A percentile compares a stretch with the other conserved stretches of the same genome.
phyloP scores from a whole-genome alignment of 2,113 vertebrate genomes.

The Brevimyrus niger region DNA sequence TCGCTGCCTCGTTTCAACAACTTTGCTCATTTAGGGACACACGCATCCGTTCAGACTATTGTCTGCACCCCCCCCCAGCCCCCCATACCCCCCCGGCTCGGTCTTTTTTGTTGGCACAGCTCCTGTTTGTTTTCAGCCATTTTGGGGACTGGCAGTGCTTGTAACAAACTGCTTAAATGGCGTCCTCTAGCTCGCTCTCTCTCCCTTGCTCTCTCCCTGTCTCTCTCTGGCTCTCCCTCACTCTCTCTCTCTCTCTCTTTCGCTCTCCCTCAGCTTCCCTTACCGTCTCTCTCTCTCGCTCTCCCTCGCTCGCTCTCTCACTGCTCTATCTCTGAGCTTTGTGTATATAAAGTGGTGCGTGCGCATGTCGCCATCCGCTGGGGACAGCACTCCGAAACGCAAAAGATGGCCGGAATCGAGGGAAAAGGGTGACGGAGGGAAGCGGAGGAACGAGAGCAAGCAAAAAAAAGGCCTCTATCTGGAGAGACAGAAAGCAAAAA shows the following conservation, averaged over 20 bases:
- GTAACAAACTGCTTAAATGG: slow-evolving; percentile 78
- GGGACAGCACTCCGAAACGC: slow-evolving; percentile 60
- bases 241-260: slow-evolving; percentile 35
- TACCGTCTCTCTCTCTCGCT: slow-evolving; percentile 55
- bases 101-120: slow-evolving; percentile 65
- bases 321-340: slow-evolving; percentile 60
- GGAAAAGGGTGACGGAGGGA: slow-evolving; percentile 24
- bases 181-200: slow-evolving; percentile 65
- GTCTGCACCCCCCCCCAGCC: slow-evolving; percentile 40
- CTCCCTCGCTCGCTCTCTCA: slow-evolving; percentile 25
- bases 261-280: slow-evolving; percentile 32
- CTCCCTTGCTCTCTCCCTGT: slow-evolving; percentile 44
- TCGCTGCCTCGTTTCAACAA: slow-evolving; percentile 30
- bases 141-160: slow-evolving; percentile 73
- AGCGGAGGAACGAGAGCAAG: slow-evolving; percentile 12
- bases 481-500: slow-evolving; percentile 50
- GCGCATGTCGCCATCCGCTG: slow-evolving; percentile 32
- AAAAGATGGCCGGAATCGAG: slow-evolving; percentile 62
- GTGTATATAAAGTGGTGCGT: slow-evolving; percentile 66
- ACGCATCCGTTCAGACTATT: slow-evolving; percentile 46
- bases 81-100: slow-evolving; percentile 31
- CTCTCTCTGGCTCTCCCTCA: slow-evolving; percentile 50
- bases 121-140: slow-evolving; percentile 81
- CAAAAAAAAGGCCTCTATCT: slow-evolving; percentile 38
- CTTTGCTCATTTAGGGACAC: slow-evolving; percentile 47